Base-by-base conservation (phyloP, 2,888 invertebrate genomes). In the Megalurothrips usitatus region DNA sequence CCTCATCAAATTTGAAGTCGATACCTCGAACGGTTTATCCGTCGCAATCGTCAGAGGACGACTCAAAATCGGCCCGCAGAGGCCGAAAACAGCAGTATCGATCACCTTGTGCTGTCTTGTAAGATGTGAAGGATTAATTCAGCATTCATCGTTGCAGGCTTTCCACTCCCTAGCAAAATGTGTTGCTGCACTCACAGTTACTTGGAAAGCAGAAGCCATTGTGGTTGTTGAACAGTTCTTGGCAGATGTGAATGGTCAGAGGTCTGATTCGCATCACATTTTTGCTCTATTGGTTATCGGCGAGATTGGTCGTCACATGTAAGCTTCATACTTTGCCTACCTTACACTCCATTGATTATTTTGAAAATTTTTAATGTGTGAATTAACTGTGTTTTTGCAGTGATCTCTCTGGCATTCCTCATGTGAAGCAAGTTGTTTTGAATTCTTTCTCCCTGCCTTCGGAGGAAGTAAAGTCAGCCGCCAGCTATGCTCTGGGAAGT, bases 381-480 rank as follows among this genome's bases (percentile, higher is more conserved):
- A 43, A 43, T 43, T 43, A 4, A 43, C 6, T 43, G 3, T 43
- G 34, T 43, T 43, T 43, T 2, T 43, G 34, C 86, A 94, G 94
- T 85, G 95, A 96, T 87, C 88, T 97, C 82, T 95, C 94, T 85
- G 79, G 83, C 86, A 92, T 96, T 83, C 89, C 90, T 79, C 91
- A 92, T 83, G 87, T 97, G 82, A 93, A 95, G 84, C 92, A 93
- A 85, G 93, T 94, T 17, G 92, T 96, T 80, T 89, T 98, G 82
- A 92, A 92, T 83, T 96, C 97, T 26, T 99, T 99, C 88, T 92
- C 94, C 0, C 95, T 96, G 8, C 92, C 93, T 17, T 97, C 96
- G 0, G 99, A 99, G 87, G 98, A 99, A 88, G 95, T 99, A 3
- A 99, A 99, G 88, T 96, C 96, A 0, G 98, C 98, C 0, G 99